Conservation (phyloP, 2,888 invertebrate species). For the Rhyacophila evoluta region DNA sequence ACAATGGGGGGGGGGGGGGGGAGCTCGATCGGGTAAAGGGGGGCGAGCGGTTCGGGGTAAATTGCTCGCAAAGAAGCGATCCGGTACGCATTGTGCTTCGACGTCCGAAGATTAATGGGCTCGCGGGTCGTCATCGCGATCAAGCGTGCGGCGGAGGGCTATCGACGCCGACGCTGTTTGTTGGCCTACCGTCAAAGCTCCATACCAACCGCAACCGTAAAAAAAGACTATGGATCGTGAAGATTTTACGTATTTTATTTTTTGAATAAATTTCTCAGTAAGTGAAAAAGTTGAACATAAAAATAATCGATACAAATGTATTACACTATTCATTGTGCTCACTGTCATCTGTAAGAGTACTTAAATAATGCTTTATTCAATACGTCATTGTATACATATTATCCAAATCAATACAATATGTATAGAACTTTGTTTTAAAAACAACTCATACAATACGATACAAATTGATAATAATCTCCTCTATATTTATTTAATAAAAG, state of each 20-base stretch:
- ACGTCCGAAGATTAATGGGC: constrained; percentile 49
- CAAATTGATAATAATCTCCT: too few relatives aligned
- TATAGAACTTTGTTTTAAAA: too few relatives aligned
- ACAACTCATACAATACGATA: too few relatives aligned
- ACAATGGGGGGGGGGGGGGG: background rate
- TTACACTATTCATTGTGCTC: too few relatives aligned
- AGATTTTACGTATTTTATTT: background rate
- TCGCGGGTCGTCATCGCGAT: constrained; percentile 46
- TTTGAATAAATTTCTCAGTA: constrained; percentile 10
- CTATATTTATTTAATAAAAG: too few relatives aligned
- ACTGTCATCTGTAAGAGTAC: too few relatives aligned
- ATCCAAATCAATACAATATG: too few relatives aligned
- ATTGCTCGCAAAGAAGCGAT: constrained; percentile 49
- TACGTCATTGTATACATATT: too few relatives aligned
- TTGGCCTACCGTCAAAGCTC: background rate
- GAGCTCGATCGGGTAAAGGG: background rate
- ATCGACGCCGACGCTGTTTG: background rate
- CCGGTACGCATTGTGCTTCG: constrained; percentile 50
- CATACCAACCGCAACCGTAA: background rate
- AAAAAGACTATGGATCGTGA: background rate
- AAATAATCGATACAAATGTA: too few relatives aligned
- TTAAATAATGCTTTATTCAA: too few relatives aligned
- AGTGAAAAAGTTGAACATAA: too few relatives aligned
- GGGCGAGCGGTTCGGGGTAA: constrained; percentile 3
- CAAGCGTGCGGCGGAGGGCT: background rate